phyloP scores from a whole-genome alignment of 1,140 invertebrate genomes.

The Eumeta japonica region DNA sequence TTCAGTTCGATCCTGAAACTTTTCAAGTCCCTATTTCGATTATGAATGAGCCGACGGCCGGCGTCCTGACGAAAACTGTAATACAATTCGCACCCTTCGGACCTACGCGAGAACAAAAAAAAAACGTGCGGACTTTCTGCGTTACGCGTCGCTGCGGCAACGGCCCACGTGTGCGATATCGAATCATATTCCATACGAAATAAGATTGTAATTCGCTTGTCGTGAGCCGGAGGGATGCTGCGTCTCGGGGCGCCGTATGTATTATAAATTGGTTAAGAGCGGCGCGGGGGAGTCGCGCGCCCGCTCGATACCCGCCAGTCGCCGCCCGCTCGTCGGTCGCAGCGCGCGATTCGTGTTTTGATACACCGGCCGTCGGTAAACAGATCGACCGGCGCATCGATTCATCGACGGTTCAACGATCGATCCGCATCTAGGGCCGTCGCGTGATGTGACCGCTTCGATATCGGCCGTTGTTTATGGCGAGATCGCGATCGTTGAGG shows the following conservation, averaged over 20 bases:
- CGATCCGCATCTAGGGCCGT: too few relatives aligned
- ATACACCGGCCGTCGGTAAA: too few relatives aligned
- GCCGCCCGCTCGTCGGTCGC: slow-evolving; percentile 20
- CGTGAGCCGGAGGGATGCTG: slow-evolving; percentile 37
- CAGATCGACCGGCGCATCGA: too few relatives aligned
- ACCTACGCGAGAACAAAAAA: too few relatives aligned
- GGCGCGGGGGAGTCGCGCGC: slow-evolving; percentile 39
- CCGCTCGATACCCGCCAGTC: slow-evolving; percentile 52
- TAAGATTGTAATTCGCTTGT: slow-evolving; percentile 23
- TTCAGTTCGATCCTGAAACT: too few relatives aligned
- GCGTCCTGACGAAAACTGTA: slow-evolving; percentile 20
- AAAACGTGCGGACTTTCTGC: slow-evolving; percentile 47
- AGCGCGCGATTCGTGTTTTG: slow-evolving; percentile 8
- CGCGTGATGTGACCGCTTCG: too few relatives aligned
- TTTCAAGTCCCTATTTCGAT: too few relatives aligned
- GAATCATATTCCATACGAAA: slow-evolving; percentile 3
- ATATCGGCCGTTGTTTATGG: too few relatives aligned
- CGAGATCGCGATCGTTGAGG: too few relatives aligned
- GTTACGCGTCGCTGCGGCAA: slow-evolving; percentile 53
- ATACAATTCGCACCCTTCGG: slow-evolving; percentile 50
- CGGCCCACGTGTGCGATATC: slow-evolving; percentile 12
- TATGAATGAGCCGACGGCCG: slow-evolving; percentile 25
- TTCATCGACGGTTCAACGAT: too few relatives aligned
- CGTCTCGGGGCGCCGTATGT: slow-evolving; percentile 42
- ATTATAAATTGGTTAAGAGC: slow-evolving; percentile 57